A percentile compares a stretch with the other conserved stretches of the same genome.
These are phyloP conservation scores for Etheostoma perlongum DNA, from an alignment of 2,797 vertebrate species.

Conservation along the genomic window DNA sequence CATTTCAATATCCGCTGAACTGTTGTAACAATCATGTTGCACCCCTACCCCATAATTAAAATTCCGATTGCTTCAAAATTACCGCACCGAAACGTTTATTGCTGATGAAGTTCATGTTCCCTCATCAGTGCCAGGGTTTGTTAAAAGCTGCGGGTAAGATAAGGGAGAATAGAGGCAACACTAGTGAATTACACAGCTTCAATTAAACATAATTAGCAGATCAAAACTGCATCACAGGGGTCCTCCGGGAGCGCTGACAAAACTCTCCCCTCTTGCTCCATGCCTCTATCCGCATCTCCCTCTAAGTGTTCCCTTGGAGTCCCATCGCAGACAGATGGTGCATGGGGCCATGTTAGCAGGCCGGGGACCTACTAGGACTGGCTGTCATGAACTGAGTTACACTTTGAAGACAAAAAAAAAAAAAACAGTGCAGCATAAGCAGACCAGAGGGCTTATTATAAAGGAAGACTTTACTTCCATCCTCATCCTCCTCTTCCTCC, in stretches of 20 bases:
- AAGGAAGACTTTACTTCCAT: constrained; percentile 55
- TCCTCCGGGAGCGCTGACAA: constrained; percentile 63
- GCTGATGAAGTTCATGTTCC: constrained; percentile 50
- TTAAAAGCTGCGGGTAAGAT: constrained; percentile 56
- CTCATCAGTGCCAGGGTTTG: constrained; percentile 49
- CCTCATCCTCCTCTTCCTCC: constrained; percentile 36
- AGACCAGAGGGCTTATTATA: constrained; percentile 59
- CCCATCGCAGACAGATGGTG: constrained; percentile 78
- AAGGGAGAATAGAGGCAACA: constrained; percentile 46
- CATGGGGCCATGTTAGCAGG: constrained; percentile 71
- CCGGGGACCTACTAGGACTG: constrained; percentile 44
- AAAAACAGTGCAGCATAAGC: constrained; percentile 20
- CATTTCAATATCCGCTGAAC: constrained; percentile 60
- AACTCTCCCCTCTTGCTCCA: background rate
- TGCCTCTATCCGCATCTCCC: constrained; percentile 43
- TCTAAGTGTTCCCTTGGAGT: constrained; percentile 68
- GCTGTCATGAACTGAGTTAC: constrained; percentile 55
- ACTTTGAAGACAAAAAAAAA: constrained; percentile 32
- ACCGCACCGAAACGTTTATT: constrained; percentile 41
- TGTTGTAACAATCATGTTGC: constrained; percentile 32
- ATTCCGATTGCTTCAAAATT: constrained; percentile 36
- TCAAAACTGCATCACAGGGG: constrained; percentile 71
- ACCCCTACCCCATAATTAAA: constrained; percentile 31
- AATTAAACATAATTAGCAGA: constrained; percentile 80
- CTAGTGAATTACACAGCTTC: constrained; percentile 69